Percentiles rank a stretch among this genome's conserved stretches.
Evolutionary conservation across 2,797 vertebrate species (phyloP).

Genomic region (Neomorphus geoffroyi): DNA sequence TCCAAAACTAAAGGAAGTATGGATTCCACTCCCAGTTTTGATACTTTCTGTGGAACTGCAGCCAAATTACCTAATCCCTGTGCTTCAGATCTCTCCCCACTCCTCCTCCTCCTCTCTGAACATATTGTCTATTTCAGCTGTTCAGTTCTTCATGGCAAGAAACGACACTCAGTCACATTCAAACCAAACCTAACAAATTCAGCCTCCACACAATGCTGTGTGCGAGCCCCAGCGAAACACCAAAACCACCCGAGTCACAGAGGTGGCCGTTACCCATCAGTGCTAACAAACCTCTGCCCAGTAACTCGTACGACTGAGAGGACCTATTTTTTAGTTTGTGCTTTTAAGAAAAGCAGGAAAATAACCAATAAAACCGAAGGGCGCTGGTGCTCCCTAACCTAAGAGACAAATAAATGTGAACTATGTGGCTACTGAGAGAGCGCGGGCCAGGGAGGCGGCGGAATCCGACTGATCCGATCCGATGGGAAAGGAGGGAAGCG

Average conservation of each 20-base stretch:
- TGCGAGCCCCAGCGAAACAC: not conserved
- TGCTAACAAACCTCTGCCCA: not conserved
- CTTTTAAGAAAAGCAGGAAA: not conserved
- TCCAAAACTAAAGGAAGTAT: not conserved
- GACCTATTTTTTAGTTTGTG: not conserved
- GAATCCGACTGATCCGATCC: conserved; percentile 35
- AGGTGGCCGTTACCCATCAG: not conserved
- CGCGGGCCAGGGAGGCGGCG: not conserved
- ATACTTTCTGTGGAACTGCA: not conserved
- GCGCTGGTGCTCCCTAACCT: not conserved
- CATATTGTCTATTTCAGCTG: not conserved
- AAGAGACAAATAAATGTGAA: not conserved
- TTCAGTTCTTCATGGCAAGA: not conserved
- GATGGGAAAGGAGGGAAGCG: conserved; percentile 18
- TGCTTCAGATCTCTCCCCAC: not conserved
- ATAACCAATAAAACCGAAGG: not conserved
- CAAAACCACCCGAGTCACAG: not conserved
- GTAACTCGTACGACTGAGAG: fast-evolving
- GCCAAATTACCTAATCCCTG: conserved; percentile 1
- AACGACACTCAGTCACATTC: not conserved
- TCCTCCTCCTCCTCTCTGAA: not conserved
- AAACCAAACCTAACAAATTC: not conserved
- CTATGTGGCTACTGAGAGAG: not conserved
- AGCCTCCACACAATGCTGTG: fast-evolving
- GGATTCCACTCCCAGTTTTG: not conserved